Percentiles rank a stretch among this genome's conserved stretches.
Conservation (phyloP, 1,140 invertebrate genomes). For the Drosophila funebris region DNA sequence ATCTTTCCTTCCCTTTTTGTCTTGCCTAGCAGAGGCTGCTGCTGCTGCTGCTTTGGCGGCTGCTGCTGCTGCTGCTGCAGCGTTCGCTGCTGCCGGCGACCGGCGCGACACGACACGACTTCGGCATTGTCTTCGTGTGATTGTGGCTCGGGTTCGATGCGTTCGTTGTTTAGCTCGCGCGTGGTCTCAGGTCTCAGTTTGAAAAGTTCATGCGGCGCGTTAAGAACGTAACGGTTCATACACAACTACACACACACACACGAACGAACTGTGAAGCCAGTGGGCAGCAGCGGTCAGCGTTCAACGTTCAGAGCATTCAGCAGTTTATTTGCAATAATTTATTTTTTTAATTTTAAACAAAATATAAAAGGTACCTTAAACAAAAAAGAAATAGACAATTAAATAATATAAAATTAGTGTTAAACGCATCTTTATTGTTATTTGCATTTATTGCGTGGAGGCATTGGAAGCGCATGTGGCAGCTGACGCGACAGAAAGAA, state of each 20-base stretch:
- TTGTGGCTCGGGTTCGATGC: conserved; percentile 35
- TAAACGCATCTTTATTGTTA: conserved; percentile 44
- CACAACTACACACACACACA: conserved; percentile 4
- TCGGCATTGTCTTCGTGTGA: conserved; percentile 26
- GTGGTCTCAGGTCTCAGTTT: conserved; percentile 65
- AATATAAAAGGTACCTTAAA: background rate
- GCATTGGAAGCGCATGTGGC: conserved; percentile 13
- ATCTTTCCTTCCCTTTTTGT: conserved; percentile 6
- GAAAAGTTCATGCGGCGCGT: conserved; percentile 74
- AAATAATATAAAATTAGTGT: conserved; percentile 23
- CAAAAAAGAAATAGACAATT: background rate
- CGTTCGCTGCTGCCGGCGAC: conserved; percentile 47
- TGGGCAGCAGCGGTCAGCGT: background rate
- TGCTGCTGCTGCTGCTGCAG: conserved; percentile 27
- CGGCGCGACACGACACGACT: conserved; percentile 22
- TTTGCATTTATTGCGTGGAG: conserved; percentile 4
- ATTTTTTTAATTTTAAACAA: conserved; percentile 17
- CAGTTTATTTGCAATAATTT: conserved; percentile 16
- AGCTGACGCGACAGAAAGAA: conserved; percentile 26
- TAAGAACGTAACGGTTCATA: conserved; percentile 66
- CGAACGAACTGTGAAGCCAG: conserved; percentile 3
- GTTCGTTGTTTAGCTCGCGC: conserved; percentile 44
- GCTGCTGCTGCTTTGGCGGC: conserved; percentile 18
- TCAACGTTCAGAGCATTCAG: background rate
- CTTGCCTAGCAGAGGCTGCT: conserved; percentile 27